A percentile compares a stretch with the other conserved stretches of the same genome.
These are phyloP conservation scores for Campopleginae sp. DNA, from an alignment of 2,888 invertebrate species.

Conservation along the genomic window DNA sequence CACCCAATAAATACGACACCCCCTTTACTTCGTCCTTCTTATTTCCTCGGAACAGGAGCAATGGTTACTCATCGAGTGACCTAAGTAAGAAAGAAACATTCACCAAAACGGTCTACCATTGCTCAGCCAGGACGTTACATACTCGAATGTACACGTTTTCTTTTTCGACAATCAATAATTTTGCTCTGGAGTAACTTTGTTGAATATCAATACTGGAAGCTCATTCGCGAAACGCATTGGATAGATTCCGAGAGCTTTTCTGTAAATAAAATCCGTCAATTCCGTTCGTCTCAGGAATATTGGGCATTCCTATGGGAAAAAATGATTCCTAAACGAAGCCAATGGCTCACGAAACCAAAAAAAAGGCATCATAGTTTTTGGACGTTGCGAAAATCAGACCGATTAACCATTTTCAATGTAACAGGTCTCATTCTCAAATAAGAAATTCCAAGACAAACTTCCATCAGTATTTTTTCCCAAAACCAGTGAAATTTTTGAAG, in stretches of 20 bases:
- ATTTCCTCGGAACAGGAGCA: constrained; percentile 15
- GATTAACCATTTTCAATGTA: too few relatives aligned
- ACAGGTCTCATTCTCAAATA: too few relatives aligned
- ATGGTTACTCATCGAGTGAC: constrained; percentile 22
- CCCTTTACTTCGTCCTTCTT: constrained; percentile 36
- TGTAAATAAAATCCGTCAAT: not conserved
- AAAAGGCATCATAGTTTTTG: too few relatives aligned
- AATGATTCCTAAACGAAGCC: not conserved
- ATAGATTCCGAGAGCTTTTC: not conserved
- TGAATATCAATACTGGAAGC: not conserved
- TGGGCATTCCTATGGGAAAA: not conserved
- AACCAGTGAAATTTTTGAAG: too few relatives aligned
- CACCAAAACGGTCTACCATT: constrained; percentile 1
- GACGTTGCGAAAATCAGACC: too few relatives aligned
- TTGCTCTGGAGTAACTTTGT: not conserved
- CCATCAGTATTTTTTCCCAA: too few relatives aligned
- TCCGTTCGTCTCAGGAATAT: not conserved
- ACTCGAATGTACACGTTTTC: not conserved
- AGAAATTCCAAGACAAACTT: too few relatives aligned
- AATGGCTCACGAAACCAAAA: too few relatives aligned
- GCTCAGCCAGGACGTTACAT: not conserved
- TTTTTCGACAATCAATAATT: not conserved
- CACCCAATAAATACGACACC: constrained; percentile 48
- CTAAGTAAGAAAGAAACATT: constrained; percentile 15
- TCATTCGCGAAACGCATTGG: not conserved